Base-by-base conservation (phyloP, 1,140 invertebrate genomes). In the Dryas iulia region DNA sequence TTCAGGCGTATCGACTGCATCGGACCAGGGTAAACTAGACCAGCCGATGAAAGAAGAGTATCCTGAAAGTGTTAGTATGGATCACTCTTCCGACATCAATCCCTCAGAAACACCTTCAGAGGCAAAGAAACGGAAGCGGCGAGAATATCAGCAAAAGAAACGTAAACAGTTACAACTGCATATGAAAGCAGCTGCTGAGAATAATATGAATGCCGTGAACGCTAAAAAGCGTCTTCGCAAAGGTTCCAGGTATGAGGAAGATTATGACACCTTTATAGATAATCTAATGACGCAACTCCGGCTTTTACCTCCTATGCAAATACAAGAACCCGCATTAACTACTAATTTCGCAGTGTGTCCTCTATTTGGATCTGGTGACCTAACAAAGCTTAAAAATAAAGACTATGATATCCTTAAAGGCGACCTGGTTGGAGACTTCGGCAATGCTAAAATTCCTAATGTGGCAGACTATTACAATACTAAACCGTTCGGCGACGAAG, bases 201-300 rank as follows among this genome's bases (percentile, higher is more conserved):
- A 94, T 80, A 94, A 93, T 72, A 93, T 94, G 26, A 95, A 94
- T 71, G 94, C 95, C 59, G 90, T 86, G 76, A 81, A 82, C 76
- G 77, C 95, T 28, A 97, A 97, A 78, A 98, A 98, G 85, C 93
- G 96, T 25, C 93, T 95, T 10, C 93, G 96, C 25, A 98, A 97
- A 89, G 94, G 95, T 25, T 97, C 96, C 2, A 96, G 97, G 78
- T 92, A 96, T 12, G 96, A 98, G 77, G 97, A 98, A 92, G 97
- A 98, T 90, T 97, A 97, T 87, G 97, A 98, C 84, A 95, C 95
- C 6, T 98, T 96, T 81, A 96, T 98, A 73, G 98, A 98, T 77
- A 96, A 95, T 78, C 92, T 98, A 26, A 96, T 98, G 94, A 92
- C 93, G 23, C 97, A 98, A 82, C 87, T 99, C 33, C 93, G 96